Evolutionary conservation across 2,888 invertebrate species (phyloP).

Genomic region (Diarsia dahlii): DNA sequence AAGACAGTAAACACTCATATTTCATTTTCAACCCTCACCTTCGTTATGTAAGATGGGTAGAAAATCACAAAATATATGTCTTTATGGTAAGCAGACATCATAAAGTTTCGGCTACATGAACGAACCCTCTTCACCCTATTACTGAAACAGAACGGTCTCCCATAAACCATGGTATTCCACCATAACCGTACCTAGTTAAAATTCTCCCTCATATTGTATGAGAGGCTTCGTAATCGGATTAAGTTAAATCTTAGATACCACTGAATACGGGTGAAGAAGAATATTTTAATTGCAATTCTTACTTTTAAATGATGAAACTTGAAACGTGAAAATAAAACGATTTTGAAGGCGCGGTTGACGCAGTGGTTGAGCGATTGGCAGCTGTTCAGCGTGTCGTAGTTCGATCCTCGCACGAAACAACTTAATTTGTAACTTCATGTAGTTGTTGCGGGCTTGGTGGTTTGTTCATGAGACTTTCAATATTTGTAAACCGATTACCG

Average conservation of each 20-base stretch:
- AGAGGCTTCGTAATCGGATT: neutral
- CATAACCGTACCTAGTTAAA: slow-evolving; percentile 33
- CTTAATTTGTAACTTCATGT: neutral
- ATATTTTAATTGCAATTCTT: neutral
- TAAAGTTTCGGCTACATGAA: slow-evolving; percentile 46
- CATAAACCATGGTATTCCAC: slow-evolving; percentile 44
- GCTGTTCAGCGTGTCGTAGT: neutral
- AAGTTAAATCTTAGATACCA: neutral
- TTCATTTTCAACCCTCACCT: neutral
- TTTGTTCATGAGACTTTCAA: neutral
- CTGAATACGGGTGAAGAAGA: neutral
- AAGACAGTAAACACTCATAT: neutral
- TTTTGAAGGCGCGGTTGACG: too few species aligned
- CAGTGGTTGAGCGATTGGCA: too few species aligned
- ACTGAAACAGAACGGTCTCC: slow-evolving; percentile 41
- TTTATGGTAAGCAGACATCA: slow-evolving; percentile 31
- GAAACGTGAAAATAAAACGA: too few species aligned
- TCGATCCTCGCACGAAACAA: neutral
- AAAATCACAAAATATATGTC: slow-evolving; percentile 31
- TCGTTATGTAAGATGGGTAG: neutral
- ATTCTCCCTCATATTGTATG: neutral
- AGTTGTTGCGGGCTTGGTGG: neutral
- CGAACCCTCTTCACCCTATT: slow-evolving; percentile 45
- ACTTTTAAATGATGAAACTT: too few species aligned
- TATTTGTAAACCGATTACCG: neutral